Evolutionary conservation across 2,797 vertebrate species (phyloP).

Genomic region (Mus spretus): DNA sequence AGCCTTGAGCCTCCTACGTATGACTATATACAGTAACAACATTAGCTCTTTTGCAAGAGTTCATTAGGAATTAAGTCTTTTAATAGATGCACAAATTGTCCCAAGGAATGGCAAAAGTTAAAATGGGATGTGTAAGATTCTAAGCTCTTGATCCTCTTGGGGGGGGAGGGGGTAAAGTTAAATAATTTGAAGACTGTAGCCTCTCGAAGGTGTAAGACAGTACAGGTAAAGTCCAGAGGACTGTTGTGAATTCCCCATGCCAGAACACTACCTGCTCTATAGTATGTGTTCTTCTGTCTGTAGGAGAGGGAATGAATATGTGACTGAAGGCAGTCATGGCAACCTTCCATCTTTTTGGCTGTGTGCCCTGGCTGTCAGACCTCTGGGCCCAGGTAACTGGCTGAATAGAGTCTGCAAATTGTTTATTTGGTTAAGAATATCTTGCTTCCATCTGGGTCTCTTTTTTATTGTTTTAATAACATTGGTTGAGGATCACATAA

Average conservation of each 20-base stretch:
- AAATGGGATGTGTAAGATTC: neutral
- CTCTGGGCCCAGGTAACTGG: neutral
- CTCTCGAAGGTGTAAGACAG: neutral
- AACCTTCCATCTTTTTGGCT: neutral
- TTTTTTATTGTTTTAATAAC: neutral
- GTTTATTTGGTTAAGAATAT: constrained; percentile 7
- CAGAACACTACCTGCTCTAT: neutral
- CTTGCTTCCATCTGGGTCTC: neutral
- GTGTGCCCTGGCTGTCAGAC: neutral
- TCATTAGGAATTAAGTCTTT: neutral
- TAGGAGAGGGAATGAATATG: constrained; percentile 2
- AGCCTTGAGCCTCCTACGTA: neutral
- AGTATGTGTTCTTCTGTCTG: neutral
- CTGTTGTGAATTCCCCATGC: neutral
- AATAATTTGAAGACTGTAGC: neutral
- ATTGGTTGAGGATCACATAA: neutral
- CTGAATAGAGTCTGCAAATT: neutral
- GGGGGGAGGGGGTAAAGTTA: neutral
- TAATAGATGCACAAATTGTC: neutral
- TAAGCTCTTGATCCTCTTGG: neutral
- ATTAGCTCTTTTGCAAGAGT: neutral
- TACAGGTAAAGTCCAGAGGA: neutral
- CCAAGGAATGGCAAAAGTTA: neutral
- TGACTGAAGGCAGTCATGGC: neutral
- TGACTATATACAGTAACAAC: neutral